Base-by-base conservation (phyloP, 1,140 invertebrate genomes). In the Ganaspis sp. region DNA sequence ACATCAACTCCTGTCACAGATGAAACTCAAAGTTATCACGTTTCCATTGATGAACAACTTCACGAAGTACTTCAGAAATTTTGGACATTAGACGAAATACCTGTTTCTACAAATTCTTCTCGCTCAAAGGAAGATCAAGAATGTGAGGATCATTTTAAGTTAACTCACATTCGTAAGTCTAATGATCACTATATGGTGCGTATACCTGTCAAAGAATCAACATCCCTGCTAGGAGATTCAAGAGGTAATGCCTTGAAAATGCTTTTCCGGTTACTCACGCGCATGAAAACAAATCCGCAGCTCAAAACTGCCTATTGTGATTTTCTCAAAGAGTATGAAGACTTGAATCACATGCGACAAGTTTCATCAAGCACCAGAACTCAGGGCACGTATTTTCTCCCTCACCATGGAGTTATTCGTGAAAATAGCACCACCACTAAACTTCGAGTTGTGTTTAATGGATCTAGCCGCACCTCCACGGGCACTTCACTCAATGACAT, bases 351-450 rank as follows among this genome's bases (percentile, higher is more conserved):
- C 19, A 58, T 58, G 53, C 11, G 26, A 26, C 45, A 15, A 8
- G 53, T 23, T 0, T 21, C 53, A 23, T 9, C 8, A 23, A 26
- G 6, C 0, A 17, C 19, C 17, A 9, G 15, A 0, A 1, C 19
- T 19, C 17, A 45, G 9, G 15, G n/a, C 11, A 9, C 8, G 0
- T 71, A 19, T 21, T 73, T 58, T 12, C 37, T 73, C 2, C 29
- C 49, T 37, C 53, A 73, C 58, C 72, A 73, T 54, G 72, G 26
- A 29, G 49, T 73, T 1, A n/a, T 26, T 5, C 19, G 19, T 4
- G 54, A 58, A 34, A 49, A 34, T 9, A 73, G 53, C 9, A 54
- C 53, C 4, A 58, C 53, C 6, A 73, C 72, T 8, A 54, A 34
- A 11, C 23, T 73, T 5, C 45, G 72, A 1, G 72, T 54, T 11